phyloP scores from a whole-genome alignment of 2,113 vertebrate species.

The Pyrgilauda ruficollis region DNA sequence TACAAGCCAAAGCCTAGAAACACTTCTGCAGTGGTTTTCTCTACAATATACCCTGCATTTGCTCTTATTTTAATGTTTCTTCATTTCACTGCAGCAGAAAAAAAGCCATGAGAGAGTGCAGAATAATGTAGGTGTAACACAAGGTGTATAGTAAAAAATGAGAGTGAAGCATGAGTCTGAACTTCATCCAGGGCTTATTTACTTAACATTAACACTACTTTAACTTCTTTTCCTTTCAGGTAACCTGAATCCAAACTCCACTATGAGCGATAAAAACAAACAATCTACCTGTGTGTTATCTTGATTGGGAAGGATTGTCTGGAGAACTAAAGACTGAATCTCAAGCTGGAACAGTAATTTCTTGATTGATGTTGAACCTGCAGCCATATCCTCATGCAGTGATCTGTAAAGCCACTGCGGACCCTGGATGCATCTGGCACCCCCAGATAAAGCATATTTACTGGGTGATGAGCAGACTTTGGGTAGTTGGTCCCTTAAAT shows the following conservation, averaged over 20 bases:
- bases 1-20: background rate
- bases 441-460: background rate
- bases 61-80: background rate
- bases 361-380: conserved; percentile 7
- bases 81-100: background rate
- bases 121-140: background rate
- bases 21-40: background rate
- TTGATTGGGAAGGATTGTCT: conserved; percentile 21
- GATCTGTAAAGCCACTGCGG: background rate
- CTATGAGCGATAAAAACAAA: conserved; percentile 46
- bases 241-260: conserved; percentile 53
- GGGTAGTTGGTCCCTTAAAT: background rate
- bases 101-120: background rate
- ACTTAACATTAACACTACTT: background rate
- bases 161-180: background rate
- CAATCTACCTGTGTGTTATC: conserved; percentile 63
- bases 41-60: background rate
- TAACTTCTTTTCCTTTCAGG: conserved; percentile 52
- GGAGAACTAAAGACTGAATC: conserved; percentile 23
- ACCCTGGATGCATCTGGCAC: background rate
- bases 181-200: background rate
- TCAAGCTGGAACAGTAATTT: conserved; percentile 22
- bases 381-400: background rate
- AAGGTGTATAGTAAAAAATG: background rate
- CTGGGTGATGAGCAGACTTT: background rate